Percentiles rank a stretch among this genome's conserved stretches.
These are phyloP conservation scores for Neolamprologus multifasciatus DNA, from an alignment of 2,797 vertebrate species.

Conservation along the genomic window DNA sequence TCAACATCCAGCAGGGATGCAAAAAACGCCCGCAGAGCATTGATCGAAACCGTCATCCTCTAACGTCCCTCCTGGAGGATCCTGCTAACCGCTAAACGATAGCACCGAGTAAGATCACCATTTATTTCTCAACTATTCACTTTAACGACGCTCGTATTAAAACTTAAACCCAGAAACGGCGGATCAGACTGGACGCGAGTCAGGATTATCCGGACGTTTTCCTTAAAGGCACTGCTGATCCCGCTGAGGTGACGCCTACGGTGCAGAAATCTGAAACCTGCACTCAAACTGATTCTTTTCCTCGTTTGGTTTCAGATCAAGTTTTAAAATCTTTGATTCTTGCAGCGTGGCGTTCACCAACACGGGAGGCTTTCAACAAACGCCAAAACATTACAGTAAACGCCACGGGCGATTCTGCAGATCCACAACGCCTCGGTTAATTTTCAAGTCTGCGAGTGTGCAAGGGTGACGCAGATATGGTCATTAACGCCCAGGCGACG, in stretches of 20 bases:
- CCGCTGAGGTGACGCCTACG: neutral
- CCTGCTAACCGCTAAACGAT: neutral
- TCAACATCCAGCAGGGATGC: neutral
- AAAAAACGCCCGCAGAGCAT: neutral
- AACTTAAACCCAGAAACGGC: neutral
- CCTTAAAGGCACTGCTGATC: neutral
- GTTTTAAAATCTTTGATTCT: neutral
- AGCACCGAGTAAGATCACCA: neutral
- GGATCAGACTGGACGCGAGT: fast-evolving
- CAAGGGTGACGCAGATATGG: neutral
- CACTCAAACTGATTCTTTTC: fast-evolving
- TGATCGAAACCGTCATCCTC: neutral
- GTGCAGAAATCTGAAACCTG: neutral
- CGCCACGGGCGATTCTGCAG: neutral
- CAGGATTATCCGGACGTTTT: neutral
- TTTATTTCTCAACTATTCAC: neutral
- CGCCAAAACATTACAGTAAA: neutral
- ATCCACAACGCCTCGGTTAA: fast-evolving
- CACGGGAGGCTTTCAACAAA: neutral
- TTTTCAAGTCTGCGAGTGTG: neutral
- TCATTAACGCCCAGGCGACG: neutral
- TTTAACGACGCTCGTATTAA: neutral
- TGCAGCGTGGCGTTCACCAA: fast-evolving
- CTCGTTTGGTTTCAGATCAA: neutral
- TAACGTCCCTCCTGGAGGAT: neutral